Evolutionary conservation across 1,140 invertebrate genomes (phyloP), one percentile per base, ranked within the genome.

Genomic region (Stenopsyche tienmushanensis): DNA sequence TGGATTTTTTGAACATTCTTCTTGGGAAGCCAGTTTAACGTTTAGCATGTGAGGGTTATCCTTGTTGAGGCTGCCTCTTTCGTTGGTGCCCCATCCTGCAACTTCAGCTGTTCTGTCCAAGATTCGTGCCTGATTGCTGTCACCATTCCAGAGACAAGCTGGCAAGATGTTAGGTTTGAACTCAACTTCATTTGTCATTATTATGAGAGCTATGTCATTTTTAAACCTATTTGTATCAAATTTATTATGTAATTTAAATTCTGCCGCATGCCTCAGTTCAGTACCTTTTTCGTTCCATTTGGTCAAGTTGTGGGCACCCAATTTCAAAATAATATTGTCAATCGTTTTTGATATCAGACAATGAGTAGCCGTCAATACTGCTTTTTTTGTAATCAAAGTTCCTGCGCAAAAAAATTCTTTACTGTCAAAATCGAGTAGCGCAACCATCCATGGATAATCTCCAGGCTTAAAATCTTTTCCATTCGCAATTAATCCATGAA

Each of bases 71-170:
- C 77, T 72, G 0, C 81, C 79, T 1, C 73, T 66, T 67, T 85
- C 83, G 62, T 83, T 82, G 17, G 77, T 77, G 0, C 86, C 85
- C 84, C 85, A 88, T 13, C 85, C 85, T 0, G 83, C 80, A 1
- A 84, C 79, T 21, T 76, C 72, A 53, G 76, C 79, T 9, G 73
- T 72, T 55, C 64, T 66, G 18, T 76, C 78, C 0, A 78, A 74
- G 7, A 80, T 74, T 18, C 66, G 41, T n/a, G 67, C 72, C 0
- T 77, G 71, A 34, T 77, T 74, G 0, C 70, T 58, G 52, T 75
- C 74, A 0, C 75, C 74, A 7, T 63, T 72, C 79, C 79, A 80
- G 0, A 80, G 72, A 50, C 79, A 80, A 10, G 73, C 76, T 18
- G 78, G 74, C 26, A 69, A 67, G 21, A 80, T 77, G 62, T 20